Percentiles rank a stretch among this genome's conserved stretches.
Conservation (phyloP, 2,888 invertebrate genomes). For the Dendrolimus pini region DNA sequence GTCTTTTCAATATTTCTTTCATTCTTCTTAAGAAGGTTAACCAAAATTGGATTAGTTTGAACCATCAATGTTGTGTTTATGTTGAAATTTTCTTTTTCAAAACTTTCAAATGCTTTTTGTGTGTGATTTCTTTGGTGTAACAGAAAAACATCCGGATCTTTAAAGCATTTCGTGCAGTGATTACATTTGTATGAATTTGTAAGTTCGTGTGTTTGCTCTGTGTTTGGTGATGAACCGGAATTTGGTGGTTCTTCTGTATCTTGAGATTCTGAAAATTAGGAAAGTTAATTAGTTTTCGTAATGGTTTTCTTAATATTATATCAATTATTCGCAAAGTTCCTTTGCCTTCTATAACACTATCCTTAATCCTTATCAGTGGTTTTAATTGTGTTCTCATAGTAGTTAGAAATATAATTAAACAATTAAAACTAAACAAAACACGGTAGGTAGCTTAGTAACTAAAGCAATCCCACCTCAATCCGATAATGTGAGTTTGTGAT, state of each 20-base stretch:
- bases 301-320: too few relatives aligned
- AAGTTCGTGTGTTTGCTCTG: conserved; percentile 8
- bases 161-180: conserved; percentile 61
- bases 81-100: conserved; percentile 43
- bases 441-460: too few relatives aligned
- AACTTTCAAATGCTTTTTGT: conserved; percentile 9
- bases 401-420: too few relatives aligned
- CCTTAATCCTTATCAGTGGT: too few relatives aligned
- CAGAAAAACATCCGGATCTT: conserved; percentile 60
- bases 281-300: background rate
- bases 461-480: too few relatives aligned
- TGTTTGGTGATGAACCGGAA: conserved; percentile 11
- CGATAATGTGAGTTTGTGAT: too few relatives aligned
- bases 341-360: too few relatives aligned
- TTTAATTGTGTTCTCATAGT: too few relatives aligned
- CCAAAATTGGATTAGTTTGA: conserved; percentile 57
- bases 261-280: conserved; percentile 1
- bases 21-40: conserved; percentile 42
- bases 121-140: conserved; percentile 49
- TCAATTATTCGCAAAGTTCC: too few relatives aligned
- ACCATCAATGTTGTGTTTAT: conserved; percentile 39
- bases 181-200: conserved; percentile 40
- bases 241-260: conserved; percentile 2
- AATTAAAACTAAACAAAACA: too few relatives aligned
- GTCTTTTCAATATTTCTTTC: conserved; percentile 15